phyloP scores from a whole-genome alignment of 2,797 vertebrate species.

The Eospalax fontanierii region DNA sequence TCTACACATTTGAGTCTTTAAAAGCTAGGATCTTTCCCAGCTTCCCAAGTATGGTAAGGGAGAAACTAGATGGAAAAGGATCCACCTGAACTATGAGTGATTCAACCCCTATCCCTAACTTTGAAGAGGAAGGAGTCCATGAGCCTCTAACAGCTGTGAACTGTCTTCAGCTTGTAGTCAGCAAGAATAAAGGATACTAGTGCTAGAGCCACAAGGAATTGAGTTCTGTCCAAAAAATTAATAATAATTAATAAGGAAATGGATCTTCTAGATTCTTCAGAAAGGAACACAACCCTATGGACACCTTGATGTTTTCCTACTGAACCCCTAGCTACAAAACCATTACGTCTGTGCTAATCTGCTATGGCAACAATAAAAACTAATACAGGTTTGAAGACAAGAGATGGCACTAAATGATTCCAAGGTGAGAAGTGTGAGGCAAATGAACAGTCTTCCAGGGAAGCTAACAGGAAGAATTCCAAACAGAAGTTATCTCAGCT shows the following conservation, averaged over 20 bases:
- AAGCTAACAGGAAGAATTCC: background rate
- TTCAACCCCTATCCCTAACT: background rate
- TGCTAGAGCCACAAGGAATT: background rate
- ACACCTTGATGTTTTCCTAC: background rate
- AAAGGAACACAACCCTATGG: background rate
- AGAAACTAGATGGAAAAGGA: background rate
- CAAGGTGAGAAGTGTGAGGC: background rate
- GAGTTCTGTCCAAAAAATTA: background rate
- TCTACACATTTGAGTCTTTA: background rate
- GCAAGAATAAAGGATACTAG: background rate
- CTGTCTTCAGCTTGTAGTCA: background rate
- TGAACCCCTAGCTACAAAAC: background rate
- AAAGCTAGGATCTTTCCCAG: background rate
- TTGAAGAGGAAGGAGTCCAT: background rate
- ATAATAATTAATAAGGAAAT: background rate
- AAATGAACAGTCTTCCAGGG: background rate
- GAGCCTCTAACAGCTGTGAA: background rate
- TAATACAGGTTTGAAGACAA: background rate
- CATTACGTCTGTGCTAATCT: background rate
- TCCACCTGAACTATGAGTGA: background rate
- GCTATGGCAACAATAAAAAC: slow-evolving; percentile 8
- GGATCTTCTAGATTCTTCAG: background rate
- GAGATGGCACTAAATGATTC: background rate
- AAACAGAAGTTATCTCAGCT: background rate
- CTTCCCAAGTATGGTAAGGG: background rate